Conservation (phyloP, 2,797 vertebrate species). For the Peromyscus nudipes region DNA sequence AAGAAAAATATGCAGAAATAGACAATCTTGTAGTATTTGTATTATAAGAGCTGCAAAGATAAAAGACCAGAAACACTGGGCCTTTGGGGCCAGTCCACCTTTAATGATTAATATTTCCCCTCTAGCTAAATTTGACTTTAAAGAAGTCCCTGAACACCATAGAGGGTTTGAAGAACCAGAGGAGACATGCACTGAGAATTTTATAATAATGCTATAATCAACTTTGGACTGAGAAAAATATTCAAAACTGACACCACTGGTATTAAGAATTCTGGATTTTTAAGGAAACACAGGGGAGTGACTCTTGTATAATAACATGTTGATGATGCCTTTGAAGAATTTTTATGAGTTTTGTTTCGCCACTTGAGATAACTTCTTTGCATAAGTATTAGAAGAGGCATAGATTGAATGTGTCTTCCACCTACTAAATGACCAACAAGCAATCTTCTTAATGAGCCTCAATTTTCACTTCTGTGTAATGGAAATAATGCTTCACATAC, state of each 20-base stretch:
- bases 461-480: conserved; percentile 20
- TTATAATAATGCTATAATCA: conserved; percentile 77
- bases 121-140: conserved; percentile 82
- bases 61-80: conserved; percentile 73
- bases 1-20: conserved; percentile 61
- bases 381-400: conserved; percentile 43
- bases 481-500: not conserved
- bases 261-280: conserved; percentile 51
- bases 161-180: conserved; percentile 69
- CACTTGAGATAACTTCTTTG: not conserved
- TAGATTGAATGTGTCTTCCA: not conserved
- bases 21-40: conserved; percentile 72
- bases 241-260: conserved; percentile 69
- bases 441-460: not conserved
- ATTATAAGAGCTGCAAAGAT: conserved; percentile 75
- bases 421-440: not conserved
- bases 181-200: conserved; percentile 70
- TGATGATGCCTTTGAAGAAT: conserved; percentile 69
- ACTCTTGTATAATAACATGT: conserved; percentile 50
- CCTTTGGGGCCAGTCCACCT: conserved; percentile 71
- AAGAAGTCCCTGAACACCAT: conserved; percentile 72
- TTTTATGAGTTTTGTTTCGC: conserved; percentile 57
- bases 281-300: conserved; percentile 23
- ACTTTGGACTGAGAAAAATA: conserved; percentile 72
- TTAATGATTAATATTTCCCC: conserved; percentile 84